phyloP scores from a whole-genome alignment of 2,888 invertebrate genomes.

The Archips crataeganus region DNA sequence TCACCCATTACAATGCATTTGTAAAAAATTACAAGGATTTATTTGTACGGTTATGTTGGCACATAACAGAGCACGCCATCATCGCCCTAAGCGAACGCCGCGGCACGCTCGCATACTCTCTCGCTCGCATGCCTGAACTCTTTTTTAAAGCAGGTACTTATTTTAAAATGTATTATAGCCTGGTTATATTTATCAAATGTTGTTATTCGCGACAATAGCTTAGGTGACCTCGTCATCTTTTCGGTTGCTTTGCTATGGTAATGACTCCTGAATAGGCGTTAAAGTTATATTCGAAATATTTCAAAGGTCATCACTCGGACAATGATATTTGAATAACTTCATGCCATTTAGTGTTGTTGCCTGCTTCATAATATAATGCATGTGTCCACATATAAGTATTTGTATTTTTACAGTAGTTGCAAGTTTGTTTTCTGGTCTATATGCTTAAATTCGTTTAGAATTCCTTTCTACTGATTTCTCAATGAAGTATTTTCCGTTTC shows the following conservation, averaged over 20 bases:
- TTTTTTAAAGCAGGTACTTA: neutral
- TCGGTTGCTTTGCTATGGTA: constrained; percentile 27
- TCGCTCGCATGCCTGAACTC: too few species aligned
- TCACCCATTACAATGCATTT: too few species aligned
- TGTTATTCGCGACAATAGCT: neutral
- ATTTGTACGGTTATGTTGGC: too few species aligned
- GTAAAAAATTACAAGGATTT: too few species aligned
- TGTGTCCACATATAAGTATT: neutral
- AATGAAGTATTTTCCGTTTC: too few species aligned
- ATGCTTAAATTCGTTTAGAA: too few species aligned
- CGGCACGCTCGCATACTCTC: neutral
- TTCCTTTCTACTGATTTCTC: too few species aligned
- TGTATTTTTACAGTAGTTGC: neutral
- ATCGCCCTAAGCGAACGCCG: neutral
- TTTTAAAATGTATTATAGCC: neutral
- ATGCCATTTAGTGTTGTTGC: neutral
- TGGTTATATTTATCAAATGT: neutral
- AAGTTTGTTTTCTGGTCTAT: too few species aligned
- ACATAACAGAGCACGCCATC: too few species aligned
- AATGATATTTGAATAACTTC: neutral
- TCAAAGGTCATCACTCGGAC: constrained; percentile 11
- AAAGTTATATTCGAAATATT: constrained; percentile 1
- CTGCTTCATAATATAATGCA: neutral
- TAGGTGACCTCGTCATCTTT: constrained; percentile 21
- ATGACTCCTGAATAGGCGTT: constrained; percentile 23